Conservation (phyloP, 2,113 vertebrate species). For the Ariopsis seemanni region DNA sequence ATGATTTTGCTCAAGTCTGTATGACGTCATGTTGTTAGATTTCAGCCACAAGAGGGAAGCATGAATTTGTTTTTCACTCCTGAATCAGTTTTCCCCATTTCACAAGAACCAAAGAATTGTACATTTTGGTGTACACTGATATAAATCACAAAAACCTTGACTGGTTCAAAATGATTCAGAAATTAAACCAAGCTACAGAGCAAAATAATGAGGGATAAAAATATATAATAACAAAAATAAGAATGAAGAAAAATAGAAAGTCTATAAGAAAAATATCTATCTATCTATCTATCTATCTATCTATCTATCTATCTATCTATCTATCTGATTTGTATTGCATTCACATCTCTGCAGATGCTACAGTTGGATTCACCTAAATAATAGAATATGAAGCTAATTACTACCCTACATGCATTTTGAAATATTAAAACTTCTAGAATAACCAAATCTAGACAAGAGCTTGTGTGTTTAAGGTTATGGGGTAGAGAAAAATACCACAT, state of each 20-base stretch:
- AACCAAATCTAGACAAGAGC: not conserved
- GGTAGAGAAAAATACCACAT: not conserved
- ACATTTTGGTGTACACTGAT: not conserved
- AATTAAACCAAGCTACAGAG: not conserved
- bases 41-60: conserved; percentile 48
- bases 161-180: not conserved
- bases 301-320: not conserved
- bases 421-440: not conserved
- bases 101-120: too few relatives aligned
- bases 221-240: not conserved
- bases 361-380: not conserved
- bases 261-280: too few relatives aligned
- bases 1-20: not conserved
- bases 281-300: too few relatives aligned
- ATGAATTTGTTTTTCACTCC: conserved; percentile 23
- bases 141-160: not conserved
- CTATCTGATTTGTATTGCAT: not conserved
- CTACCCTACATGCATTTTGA: not conserved
- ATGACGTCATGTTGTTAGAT: not conserved
- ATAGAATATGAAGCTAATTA: not conserved
- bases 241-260: not conserved
- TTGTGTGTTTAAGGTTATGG: not conserved
- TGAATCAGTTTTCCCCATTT: not conserved
- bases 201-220: not conserved
- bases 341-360: not conserved